phyloP scores from a whole-genome alignment of 2,888 invertebrate genomes.

The Drosophila monieri region DNA sequence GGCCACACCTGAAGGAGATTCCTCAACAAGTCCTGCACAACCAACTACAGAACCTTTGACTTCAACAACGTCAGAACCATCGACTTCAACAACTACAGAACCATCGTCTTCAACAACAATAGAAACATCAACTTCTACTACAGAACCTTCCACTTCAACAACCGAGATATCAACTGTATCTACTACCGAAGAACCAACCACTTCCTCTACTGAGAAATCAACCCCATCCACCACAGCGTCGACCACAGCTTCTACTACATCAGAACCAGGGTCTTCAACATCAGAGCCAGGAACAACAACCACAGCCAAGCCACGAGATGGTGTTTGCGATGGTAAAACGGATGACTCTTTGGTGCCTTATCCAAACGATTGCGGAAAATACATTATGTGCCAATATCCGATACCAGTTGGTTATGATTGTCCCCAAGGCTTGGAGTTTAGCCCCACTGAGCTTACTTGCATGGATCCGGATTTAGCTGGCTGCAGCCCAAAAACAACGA shows the following conservation, averaged over 20 bases:
- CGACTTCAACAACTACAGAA: not conserved
- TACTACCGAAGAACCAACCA: conserved; percentile 5
- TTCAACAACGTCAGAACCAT: not conserved
- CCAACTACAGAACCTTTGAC: not conserved
- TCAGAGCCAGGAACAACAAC: conserved; percentile 17
- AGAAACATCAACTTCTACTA: too few relatives aligned
- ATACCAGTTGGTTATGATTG: conserved; percentile 85
- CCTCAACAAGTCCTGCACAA: conserved; percentile 6
- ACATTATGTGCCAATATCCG: conserved; percentile 65
- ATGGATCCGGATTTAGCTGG: conserved; percentile 71
- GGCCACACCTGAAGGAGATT: conserved; percentile 3
- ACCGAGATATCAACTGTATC: conserved; percentile 7
- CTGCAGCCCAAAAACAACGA: conserved; percentile 76
- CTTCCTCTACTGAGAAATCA: not conserved
- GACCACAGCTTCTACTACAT: conserved; percentile 1
- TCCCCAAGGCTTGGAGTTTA: conserved; percentile 85
- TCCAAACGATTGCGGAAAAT: conserved; percentile 73
- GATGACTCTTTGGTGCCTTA: conserved; percentile 64
- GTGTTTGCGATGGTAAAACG: conserved; percentile 59
- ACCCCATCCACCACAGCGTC: conserved; percentile 9
- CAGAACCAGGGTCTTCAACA: conserved; percentile 20
- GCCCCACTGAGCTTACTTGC: conserved; percentile 60
- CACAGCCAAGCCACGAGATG: conserved; percentile 46
- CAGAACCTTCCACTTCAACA: not conserved
- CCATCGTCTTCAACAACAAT: not conserved